Base-by-base conservation (phyloP, 2,888 invertebrate species). In the Amblyjoppa fuscipennis region DNA sequence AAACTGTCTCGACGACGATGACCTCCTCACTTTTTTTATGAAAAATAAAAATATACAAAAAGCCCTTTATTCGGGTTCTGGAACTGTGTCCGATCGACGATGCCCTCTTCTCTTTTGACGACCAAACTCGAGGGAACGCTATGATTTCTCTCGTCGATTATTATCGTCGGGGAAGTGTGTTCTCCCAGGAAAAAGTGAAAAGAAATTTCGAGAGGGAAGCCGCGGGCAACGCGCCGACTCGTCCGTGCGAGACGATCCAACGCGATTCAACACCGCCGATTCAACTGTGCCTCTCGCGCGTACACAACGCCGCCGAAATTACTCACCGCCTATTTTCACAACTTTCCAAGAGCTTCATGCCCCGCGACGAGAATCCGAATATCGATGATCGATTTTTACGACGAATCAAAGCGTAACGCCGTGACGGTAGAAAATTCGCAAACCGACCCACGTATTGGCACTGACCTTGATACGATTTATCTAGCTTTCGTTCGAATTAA, bases 281-380 rank as follows among this genome's bases (percentile, higher is more conserved):
- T 78, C 38, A 16, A 49, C 49, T 56, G 61, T 56, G 61, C 75
- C 64, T 34, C 53, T 71, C 59, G 70, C 53, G n/a, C 38, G 38
- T 16, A 16, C 51, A 73, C 51, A 31, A 64, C 77, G 69, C 16
- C 71, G 83, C 56, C 77, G 79, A 84, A 85, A 86, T 86, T 82
- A 80, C 87, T 84, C 83, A 73, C 49, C 45, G 49, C 34, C 81
- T 70, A 91, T 91, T 91, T 90, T 91, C 91, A 91, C 89, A 81
- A 91, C 91, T 91, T 91, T 91, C 88, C 84, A 83, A 84, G 61
- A 84, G 68, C 41, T 56, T 68, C 75, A 59, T 38, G 77, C 45
- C n/a, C 38, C 81, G 84, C 61, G 53, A 74, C 68, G 73, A 76
- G 38, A 66, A 82, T 69, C 20, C 80, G 38, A 51, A 28, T 61